These are phyloP conservation scores for Colletes gigas DNA, from an alignment of 1,140 invertebrate species.

Conservation along the genomic window DNA sequence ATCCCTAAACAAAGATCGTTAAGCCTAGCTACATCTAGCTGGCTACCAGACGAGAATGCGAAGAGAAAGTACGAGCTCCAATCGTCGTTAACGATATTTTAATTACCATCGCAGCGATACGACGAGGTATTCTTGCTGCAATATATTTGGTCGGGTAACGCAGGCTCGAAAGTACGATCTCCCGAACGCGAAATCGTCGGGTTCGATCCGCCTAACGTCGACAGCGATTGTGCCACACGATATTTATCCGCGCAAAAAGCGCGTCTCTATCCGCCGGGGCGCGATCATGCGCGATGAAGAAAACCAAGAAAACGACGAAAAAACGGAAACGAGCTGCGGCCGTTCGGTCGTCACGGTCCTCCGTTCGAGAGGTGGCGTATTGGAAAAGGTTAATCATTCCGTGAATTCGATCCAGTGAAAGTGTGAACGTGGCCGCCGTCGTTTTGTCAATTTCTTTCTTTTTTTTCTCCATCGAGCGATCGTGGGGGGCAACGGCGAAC, in stretches of 20 bases:
- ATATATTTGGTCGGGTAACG: constrained; percentile 15
- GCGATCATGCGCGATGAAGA: neutral
- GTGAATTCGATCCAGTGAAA: constrained; percentile 55
- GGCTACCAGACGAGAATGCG: constrained; percentile 16
- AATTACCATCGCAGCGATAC: constrained; percentile 33
- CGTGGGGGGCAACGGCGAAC: constrained; percentile 25
- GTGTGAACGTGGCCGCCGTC: constrained; percentile 30
- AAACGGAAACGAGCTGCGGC: neutral
- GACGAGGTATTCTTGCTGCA: constrained; percentile 16
- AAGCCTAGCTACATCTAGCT: neutral
- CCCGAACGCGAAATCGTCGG: neutral
- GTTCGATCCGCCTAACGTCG: neutral
- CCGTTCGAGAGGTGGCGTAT: neutral
- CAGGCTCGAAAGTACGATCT: neutral
- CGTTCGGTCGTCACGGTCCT: neutral
- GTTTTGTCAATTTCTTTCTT: constrained; percentile 44
- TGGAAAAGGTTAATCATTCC: constrained; percentile 7
- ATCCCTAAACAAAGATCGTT: neutral
- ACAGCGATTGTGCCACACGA: neutral
- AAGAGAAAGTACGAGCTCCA: constrained; percentile 43
- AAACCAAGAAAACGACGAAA: neutral
- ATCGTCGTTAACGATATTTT: constrained; percentile 55
- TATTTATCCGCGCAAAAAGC: neutral
- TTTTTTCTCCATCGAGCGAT: constrained; percentile 17
- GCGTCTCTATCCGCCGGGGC: neutral